These are phyloP conservation scores for Salvelinus sp. DNA, from an alignment of 2,113 vertebrate species.

Conservation along the genomic window DNA sequence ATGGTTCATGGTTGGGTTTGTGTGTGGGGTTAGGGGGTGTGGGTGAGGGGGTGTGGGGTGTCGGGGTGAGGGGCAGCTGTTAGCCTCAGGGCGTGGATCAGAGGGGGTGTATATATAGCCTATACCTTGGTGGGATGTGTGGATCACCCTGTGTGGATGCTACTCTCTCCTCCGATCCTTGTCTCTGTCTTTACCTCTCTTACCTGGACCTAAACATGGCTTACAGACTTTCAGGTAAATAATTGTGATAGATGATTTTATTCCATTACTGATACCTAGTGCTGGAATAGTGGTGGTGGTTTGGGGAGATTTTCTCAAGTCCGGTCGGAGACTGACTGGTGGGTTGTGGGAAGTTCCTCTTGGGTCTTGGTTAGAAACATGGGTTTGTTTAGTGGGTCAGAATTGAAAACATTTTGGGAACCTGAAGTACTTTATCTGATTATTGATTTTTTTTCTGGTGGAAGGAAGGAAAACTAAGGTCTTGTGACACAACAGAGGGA, in stretches of 20 bases:
- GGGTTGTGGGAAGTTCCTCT: not conserved
- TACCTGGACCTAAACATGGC: constrained; percentile 77
- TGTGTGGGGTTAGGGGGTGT: constrained; percentile 30
- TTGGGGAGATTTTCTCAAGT: not conserved
- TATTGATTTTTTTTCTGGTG: not conserved
- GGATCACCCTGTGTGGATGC: constrained; percentile 65
- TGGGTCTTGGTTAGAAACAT: not conserved
- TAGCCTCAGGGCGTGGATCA: constrained; percentile 69
- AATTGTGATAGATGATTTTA: not conserved
- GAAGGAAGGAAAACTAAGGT: not conserved
- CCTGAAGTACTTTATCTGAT: not conserved
- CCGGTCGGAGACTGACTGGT: not conserved
- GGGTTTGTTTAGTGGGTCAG: not conserved
- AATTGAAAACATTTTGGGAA: not conserved
- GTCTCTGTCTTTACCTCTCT: not conserved
- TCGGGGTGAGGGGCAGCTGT: too few species aligned
- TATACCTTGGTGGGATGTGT: constrained; percentile 65
- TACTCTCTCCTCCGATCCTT: constrained; percentile 47
- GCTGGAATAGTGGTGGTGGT: not conserved
- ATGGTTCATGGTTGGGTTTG: constrained; percentile 77
- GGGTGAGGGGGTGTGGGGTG: too few species aligned
- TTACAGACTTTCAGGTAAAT: constrained; percentile 90
- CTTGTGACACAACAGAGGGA: too few species aligned
- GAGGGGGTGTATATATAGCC: constrained; percentile 80
- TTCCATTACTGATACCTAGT: not conserved